Evolutionary conservation across 2,797 vertebrate genomes (phyloP), one percentile per base, ranked within the genome.

Genomic region (Protosalanx chinensis): DNA sequence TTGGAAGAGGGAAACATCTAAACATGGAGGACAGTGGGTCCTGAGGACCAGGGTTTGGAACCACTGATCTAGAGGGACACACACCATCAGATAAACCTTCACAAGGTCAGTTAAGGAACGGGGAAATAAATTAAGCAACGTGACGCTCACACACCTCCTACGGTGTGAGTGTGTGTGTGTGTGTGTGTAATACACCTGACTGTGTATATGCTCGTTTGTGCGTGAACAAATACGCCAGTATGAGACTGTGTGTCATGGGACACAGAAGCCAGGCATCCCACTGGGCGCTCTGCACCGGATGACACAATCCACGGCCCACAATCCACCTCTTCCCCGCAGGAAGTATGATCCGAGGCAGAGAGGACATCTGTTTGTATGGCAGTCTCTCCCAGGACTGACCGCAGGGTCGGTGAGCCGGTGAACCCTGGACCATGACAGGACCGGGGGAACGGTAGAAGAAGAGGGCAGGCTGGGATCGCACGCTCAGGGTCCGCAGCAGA

Each of bases 311-410:
- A 68, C 16, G 71, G 49, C 70, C 77, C 76, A 70, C 67, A 67
- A 76, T 74, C 59, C 68, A 70, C 64, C 63, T 67, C 65, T 32
- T 71, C 75, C 77, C 68, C 37, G 68, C 58, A 62, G 68, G 71
- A 76, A 63, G 70, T 67, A 67, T 70, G 68, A 75, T 76, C 61
- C 70, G 27, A 66, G 67, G 78, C 74, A 73, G 68, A 67, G 69
- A 72, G 56, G 76, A 72, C 86, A 88, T 86, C 81, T 84, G 80
- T 76, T 84, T 76, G 64, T 70, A 64, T 68, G 61, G 70, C 53
- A 46, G 27, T 61, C 37, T 20, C 71, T 67, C 75, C 72, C 60
- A 63, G 51, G 32, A 75, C 62, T 59, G 64, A 67, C 63, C 65
- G 20, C 30, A 35, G 61, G 61, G 64, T 71, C 76, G 64, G 58